Base-by-base conservation (phyloP, 2,888 invertebrate species). In the Pardosa pseudoannulata region DNA sequence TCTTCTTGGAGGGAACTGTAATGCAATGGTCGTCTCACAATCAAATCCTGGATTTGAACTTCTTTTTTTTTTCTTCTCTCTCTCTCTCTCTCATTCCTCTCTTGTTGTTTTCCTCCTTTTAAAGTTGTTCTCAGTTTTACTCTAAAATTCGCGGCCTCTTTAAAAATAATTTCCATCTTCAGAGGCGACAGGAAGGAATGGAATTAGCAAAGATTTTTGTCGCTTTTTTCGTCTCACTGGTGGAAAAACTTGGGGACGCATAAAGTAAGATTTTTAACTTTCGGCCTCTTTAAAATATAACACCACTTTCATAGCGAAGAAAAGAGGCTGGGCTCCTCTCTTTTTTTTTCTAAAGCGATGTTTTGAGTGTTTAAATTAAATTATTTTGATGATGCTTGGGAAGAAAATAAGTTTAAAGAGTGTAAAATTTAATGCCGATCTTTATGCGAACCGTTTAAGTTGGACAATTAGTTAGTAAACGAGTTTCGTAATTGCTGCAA, bases 131-230 rank as follows among this genome's bases (percentile, higher is more conserved):
- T n/a, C 41, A 73, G 72, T 31, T 80, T 80, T 72, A 67, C 71
- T 41, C 65, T 79, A 78, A 72, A 65, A 46, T 70, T 64, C 65
- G 36, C 71, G 41, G 32, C 56, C 78, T 41, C 65, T 56, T 73
- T 73, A 46, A 72, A 36, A 65, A 67, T 23, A 74, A 70, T 81
- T 81, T 81, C 64, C 75, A 70, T 74, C 81, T 81, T 75, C 74
- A 75, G 62, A 81, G 81, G 81, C 81, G 74, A 50, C 78, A 32
- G 75, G 39, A 46, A 50, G 41, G 41, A 75, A 62, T 39, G 28
- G 67, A 67, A 36, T 41, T 64, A 39, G n/a, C 3, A 41, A 46
- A 13, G 5, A 28, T 74, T 74, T 80, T 73, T 67, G 73, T 68
- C 28, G 41, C 36, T 29, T 73, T 73, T 73, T 50, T 31, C 31